Evolutionary conservation across 1,140 invertebrate species (phyloP).

Genomic region (Centruroides sculpturatus): DNA sequence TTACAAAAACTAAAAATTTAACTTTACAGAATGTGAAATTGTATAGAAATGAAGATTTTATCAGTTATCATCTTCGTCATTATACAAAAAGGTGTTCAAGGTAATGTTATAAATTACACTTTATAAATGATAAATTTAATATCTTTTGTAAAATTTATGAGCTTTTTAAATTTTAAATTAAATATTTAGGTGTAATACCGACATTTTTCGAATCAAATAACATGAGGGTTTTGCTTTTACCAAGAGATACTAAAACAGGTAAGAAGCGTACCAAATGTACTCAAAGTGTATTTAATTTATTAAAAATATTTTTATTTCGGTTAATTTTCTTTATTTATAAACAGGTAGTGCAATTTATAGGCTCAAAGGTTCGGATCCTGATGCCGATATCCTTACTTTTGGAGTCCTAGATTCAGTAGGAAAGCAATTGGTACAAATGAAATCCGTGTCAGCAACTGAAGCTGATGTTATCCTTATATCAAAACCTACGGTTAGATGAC

Average conservation of each 20-base stretch:
- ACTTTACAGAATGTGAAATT: too few relatives aligned
- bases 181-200: conserved; percentile 17
- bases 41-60: too few relatives aligned
- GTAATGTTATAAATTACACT: too few relatives aligned
- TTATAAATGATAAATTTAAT: too few relatives aligned
- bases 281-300: neutral
- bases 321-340: neutral
- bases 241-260: conserved; percentile 18
- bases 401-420: conserved; percentile 14
- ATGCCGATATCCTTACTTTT: conserved; percentile 42
- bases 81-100: too few relatives aligned
- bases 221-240: conserved; percentile 21
- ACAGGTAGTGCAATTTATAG: conserved; percentile 63
- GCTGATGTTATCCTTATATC: conserved; percentile 19
- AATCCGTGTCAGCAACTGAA: conserved; percentile 15
- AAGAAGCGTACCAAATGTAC: neutral
- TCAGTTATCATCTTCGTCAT: too few relatives aligned
- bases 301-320: neutral
- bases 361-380: conserved; percentile 66
- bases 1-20: too few relatives aligned
- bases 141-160: too few relatives aligned
- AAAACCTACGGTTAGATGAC: conserved; percentile 14
- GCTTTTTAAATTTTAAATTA: neutral
- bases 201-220: conserved; percentile 22
- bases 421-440: conserved; percentile 15